phyloP scores from a whole-genome alignment of 1,140 invertebrate genomes.

The Hylaeus volcanicus region DNA sequence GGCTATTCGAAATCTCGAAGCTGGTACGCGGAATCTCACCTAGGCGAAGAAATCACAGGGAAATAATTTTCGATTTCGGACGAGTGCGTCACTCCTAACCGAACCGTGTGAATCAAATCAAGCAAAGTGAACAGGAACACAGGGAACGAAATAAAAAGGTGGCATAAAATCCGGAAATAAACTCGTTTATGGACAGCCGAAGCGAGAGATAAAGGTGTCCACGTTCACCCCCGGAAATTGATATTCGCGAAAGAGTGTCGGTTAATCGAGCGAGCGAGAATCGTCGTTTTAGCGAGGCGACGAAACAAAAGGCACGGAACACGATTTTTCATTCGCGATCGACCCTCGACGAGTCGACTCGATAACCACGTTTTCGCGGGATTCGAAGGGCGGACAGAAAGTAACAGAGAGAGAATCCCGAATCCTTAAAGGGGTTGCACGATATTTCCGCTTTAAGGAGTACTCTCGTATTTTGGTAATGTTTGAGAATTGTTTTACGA shows the following conservation, averaged over 20 bases:
- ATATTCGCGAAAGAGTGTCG: slow-evolving; percentile 50
- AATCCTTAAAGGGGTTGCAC: slow-evolving; percentile 56
- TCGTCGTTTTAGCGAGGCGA: slow-evolving; percentile 42
- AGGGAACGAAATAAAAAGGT: slow-evolving; percentile 46
- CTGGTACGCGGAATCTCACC: background rate
- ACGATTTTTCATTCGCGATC: slow-evolving; percentile 56
- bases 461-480: too few species aligned
- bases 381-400: slow-evolving; percentile 24
- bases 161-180: slow-evolving; percentile 30
- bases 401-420: slow-evolving; percentile 20
- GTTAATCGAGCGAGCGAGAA: slow-evolving; percentile 55
- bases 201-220: slow-evolving; percentile 45
- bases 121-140: background rate
- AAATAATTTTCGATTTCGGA: background rate
- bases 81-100: background rate
- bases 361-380: slow-evolving; percentile 49
- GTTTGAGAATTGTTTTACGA: too few species aligned
- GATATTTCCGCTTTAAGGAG: slow-evolving; percentile 21
- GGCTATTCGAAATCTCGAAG: background rate
- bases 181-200: slow-evolving; percentile 16
- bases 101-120: slow-evolving; percentile 8
- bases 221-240: slow-evolving; percentile 46
- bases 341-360: slow-evolving; percentile 43
- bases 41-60: slow-evolving; percentile 3
- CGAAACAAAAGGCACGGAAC: slow-evolving; percentile 42